phyloP scores from a whole-genome alignment of 2,113 vertebrate species.

The Rhinoderma darwinii region DNA sequence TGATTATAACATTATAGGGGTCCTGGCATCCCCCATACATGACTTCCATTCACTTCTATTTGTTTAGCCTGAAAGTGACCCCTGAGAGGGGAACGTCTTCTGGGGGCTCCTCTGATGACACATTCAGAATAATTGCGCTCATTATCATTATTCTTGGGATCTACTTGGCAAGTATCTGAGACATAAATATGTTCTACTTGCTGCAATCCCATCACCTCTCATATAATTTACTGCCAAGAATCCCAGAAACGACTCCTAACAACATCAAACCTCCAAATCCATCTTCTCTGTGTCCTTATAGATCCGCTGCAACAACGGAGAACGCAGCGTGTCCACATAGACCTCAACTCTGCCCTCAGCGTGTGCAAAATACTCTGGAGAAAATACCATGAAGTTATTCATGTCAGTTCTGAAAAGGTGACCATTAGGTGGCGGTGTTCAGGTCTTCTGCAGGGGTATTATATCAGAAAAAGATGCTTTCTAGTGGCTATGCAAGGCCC shows the following conservation, averaged over 20 bases:
- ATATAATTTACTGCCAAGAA: slow-evolving; percentile 3
- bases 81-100: slow-evolving; percentile 34
- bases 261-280: neutral
- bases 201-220: neutral
- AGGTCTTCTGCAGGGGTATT: neutral
- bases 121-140: neutral
- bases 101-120: neutral
- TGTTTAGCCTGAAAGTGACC: slow-evolving; percentile 55
- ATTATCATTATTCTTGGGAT: slow-evolving; percentile 34
- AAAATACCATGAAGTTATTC: neutral
- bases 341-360: neutral
- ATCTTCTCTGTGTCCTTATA: neutral
- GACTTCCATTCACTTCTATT: slow-evolving; percentile 25
- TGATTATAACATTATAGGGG: neutral
- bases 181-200: slow-evolving; percentile 7
- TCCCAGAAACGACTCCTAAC: slow-evolving; percentile 5
- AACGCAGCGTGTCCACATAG: neutral
- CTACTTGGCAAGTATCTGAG: slow-evolving; percentile 46
- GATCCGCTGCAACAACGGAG: neutral
- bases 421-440: neutral
- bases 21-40: neutral
- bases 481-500: no score
- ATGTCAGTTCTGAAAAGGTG: neutral
- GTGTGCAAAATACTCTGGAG: neutral
- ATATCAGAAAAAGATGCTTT: no score